Conservation (phyloP, 2,797 vertebrate genomes). For the Acrossocheilus fasciatus region DNA sequence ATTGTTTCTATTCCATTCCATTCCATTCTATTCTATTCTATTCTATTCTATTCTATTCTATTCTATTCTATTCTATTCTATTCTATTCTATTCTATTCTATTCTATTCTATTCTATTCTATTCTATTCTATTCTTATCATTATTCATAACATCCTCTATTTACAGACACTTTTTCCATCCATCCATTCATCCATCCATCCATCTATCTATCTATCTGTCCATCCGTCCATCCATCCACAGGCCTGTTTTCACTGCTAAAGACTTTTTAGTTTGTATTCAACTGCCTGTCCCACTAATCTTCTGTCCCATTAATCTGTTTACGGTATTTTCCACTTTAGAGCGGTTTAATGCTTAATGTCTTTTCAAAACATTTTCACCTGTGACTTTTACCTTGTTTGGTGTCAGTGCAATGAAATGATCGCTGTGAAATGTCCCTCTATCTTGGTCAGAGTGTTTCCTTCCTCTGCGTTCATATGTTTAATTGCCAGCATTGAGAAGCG, state of each 20-base stretch:
- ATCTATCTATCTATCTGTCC: too few relatives aligned
- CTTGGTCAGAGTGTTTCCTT: neutral
- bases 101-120: neutral
- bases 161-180: neutral
- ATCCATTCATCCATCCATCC: too few relatives aligned
- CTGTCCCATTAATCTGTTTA: neutral
- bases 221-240: neutral
- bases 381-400: conserved; percentile 23
- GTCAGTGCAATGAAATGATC: conserved; percentile 3
- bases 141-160: neutral
- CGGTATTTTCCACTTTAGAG: neutral
- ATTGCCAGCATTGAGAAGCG: conserved; percentile 18
- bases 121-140: neutral
- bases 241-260: neutral
- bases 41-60: neutral
- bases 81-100: neutral
- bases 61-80: neutral
- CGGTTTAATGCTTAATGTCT: conserved; percentile 24
- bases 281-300: neutral
- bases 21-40: neutral
- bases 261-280: neutral
- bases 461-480: neutral
- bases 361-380: conserved; percentile 17
- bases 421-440: neutral
- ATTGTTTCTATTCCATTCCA: too few relatives aligned